Conservation (phyloP, 2,113 vertebrate species). For the Plestiodon gilberti region DNA sequence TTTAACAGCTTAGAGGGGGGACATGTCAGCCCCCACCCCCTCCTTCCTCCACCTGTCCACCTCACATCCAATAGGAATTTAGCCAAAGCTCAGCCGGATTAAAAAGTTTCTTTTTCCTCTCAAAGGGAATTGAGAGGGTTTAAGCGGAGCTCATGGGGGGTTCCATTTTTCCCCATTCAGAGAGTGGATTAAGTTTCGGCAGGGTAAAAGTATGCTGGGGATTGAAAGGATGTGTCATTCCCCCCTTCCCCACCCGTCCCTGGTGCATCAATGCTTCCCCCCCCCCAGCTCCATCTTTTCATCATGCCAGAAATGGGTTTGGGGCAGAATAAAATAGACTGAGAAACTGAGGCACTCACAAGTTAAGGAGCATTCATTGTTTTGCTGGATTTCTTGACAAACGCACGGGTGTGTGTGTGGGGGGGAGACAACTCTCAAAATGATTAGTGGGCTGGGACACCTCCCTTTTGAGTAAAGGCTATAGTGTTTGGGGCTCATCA, state of each 20-base stretch:
- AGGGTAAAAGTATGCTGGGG: neutral
- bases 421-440: too few species aligned
- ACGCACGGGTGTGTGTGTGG: too few species aligned
- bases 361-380: neutral
- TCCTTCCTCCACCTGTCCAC: neutral
- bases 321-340: neutral
- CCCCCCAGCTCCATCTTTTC: neutral
- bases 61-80: neutral
- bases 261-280: neutral
- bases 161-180: constrained; percentile 20
- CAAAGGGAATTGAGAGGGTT: neutral
- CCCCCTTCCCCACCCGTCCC: neutral
- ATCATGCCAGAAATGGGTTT: neutral
- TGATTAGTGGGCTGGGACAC: too few species aligned
- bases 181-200: neutral
- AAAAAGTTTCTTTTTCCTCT: neutral
- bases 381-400: too few species aligned
- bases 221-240: neutral
- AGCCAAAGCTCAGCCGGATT: neutral
- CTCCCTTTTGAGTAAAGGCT: too few species aligned
- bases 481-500: too few species aligned
- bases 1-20: neutral
- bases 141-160: neutral
- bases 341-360: neutral
- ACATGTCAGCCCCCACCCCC: neutral